Evolutionary conservation across 2,888 invertebrate species (phyloP), one percentile per base, ranked within the genome.

Genomic region (Incurvaria masculella): DNA sequence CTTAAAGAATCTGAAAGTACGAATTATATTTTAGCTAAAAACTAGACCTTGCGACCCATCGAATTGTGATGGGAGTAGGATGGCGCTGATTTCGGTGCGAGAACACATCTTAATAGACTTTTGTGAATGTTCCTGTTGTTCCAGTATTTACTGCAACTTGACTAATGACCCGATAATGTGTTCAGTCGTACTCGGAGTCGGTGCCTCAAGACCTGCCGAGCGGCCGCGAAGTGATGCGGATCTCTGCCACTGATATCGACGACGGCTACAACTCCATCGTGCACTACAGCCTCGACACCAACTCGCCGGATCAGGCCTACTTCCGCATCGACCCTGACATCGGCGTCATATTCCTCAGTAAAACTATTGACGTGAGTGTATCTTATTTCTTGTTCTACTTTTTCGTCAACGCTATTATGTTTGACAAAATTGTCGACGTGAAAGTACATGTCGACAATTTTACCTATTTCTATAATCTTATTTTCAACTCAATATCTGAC

Each of bases 161-260:
- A 42, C n/a, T 42, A 45, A 42, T 27, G 18, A 40, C 17, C 2
- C 42, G 27, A 41, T 49, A 11, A 42, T 40, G 51, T 51, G 51
- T 44, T 59, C 70, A 79, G 79, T 73, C 76, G 45, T 79, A 79
- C 66, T 73, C 75, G 62, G 91, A 91, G 69, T 88, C 89, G 52
- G 89, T 94, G 57, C 89, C 92, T 47, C 89, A 89, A 79, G 93
- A 94, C 70, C 80, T 87, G 57, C 78, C 81, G 51, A 81, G 84
- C 51, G 85, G 82, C 16, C 76, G 83, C 48, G 88, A 89, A 64
- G 91, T 94, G 52, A 91, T 93, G 89, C 82, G 91, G 64, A 90
- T 95, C 65, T 93, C 94, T 51, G 94, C 95, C 16, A 94, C 93
- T 23, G 95, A 94, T 68, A 88, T 92, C 56, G 96, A 97, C 63